These are phyloP conservation scores for Urosaurus nigricauda DNA, from an alignment of 2,797 vertebrate species.

Conservation along the genomic window DNA sequence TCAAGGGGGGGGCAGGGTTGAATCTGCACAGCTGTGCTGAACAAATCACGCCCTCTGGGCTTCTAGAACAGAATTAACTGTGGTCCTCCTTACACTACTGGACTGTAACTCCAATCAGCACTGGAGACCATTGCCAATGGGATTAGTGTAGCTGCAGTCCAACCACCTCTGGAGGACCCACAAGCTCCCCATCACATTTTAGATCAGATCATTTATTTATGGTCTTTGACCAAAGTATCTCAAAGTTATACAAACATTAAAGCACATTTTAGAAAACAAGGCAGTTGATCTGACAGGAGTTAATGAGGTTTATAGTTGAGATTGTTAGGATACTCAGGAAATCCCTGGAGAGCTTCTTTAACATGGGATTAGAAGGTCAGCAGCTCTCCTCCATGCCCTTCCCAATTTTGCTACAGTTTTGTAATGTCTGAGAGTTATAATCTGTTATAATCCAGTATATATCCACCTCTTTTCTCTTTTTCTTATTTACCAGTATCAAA, in stretches of 20 bases:
- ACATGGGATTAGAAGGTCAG: background rate
- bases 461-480: no score
- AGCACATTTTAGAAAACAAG: background rate
- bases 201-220: no score
- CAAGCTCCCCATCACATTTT: background rate
- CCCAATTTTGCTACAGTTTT: background rate
- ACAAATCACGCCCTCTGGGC: background rate
- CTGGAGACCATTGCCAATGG: no score
- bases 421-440: background rate
- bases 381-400: background rate
- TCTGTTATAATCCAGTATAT: background rate
- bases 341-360: background rate
- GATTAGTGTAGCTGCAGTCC: no score
- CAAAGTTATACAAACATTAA: no score
- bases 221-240: no score
- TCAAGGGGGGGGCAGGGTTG: background rate
- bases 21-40: background rate
- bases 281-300: background rate
- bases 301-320: background rate
- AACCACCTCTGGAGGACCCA: background rate
- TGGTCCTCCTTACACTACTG: no score
- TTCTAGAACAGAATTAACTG: background rate
- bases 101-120: no score
- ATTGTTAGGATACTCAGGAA: background rate
- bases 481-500: background rate